Conservation (phyloP, 2,888 invertebrate species). For the Himalopsyche anomala region DNA sequence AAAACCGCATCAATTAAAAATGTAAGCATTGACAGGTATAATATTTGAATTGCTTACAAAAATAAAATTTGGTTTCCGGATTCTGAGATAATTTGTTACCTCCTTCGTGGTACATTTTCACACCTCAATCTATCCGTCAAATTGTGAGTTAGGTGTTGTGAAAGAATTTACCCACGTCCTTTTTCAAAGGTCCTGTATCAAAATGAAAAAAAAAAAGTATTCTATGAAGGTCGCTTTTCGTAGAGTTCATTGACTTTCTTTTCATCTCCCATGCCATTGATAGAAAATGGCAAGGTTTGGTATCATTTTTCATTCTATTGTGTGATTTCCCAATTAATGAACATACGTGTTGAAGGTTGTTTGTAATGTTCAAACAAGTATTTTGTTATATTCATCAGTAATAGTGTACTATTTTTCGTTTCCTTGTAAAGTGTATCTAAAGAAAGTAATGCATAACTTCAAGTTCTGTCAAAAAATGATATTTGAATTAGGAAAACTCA, state of each 20-base stretch:
- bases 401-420: too few species aligned
- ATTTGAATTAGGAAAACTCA: too few species aligned
- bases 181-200: neutral
- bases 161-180: neutral
- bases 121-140: constrained; percentile 2
- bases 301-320: constrained; percentile 17
- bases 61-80: neutral
- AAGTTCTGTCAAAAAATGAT: too few species aligned
- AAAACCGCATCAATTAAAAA: too few species aligned
- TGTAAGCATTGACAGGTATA: too few species aligned
- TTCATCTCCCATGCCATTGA: neutral
- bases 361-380: too few species aligned
- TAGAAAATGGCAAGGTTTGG: neutral
- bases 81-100: neutral
- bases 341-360: neutral
- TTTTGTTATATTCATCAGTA: too few species aligned
- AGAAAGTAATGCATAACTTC: too few species aligned
- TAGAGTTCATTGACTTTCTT: constrained; percentile 11
- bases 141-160: neutral
- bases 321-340: neutral
- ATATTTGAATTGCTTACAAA: too few species aligned
- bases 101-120: neutral
- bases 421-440: too few species aligned
- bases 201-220: neutral
- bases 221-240: neutral